Conservation (phyloP, 2,888 invertebrate species). For the Dasysyrphus albostriatus region DNA sequence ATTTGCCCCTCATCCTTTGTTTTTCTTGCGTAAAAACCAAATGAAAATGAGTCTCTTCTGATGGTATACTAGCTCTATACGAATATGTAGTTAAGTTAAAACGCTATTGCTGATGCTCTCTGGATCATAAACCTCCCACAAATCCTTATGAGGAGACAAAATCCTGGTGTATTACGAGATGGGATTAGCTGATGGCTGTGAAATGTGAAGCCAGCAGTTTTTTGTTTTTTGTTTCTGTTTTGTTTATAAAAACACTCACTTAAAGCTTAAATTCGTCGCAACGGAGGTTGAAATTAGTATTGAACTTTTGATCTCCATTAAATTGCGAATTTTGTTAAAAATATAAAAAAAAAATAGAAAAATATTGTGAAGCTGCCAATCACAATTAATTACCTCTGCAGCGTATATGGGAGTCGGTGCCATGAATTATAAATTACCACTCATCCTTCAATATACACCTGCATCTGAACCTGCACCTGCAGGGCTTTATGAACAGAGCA, state of each 20-base stretch:
- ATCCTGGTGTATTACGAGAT: slow-evolving; percentile 37
- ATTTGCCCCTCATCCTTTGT: not conserved
- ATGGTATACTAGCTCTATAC: not conserved
- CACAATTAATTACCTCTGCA: slow-evolving; percentile 67
- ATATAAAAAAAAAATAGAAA: not conserved
- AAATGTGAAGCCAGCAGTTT: slow-evolving; percentile 31
- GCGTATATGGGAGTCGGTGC: slow-evolving; percentile 25
- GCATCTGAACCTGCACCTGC: slow-evolving; percentile 10
- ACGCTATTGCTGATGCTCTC: slow-evolving; percentile 33
- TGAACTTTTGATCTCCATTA: slow-evolving; percentile 41
- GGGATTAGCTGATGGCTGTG: slow-evolving; percentile 46
- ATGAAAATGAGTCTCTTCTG: slow-evolving; percentile 48
- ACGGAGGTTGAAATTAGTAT: not conserved
- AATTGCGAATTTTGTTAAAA: slow-evolving; percentile 11
- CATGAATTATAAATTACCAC: slow-evolving; percentile 58
- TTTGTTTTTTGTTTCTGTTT: not conserved
- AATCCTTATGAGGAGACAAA: slow-evolving; percentile 64
- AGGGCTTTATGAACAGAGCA: not conserved
- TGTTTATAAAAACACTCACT: slow-evolving; percentile 43
- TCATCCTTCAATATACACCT: slow-evolving; percentile 15
- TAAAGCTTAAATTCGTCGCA: slow-evolving; percentile 24
- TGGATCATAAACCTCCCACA: slow-evolving; percentile 60
- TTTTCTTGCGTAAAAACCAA: slow-evolving; percentile 37
- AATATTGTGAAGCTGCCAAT: slow-evolving; percentile 38
- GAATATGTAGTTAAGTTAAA: slow-evolving; percentile 45